A percentile compares a stretch with the other conserved stretches of the same genome.
Evolutionary conservation across 2,797 vertebrate species (phyloP).

Genomic region (Austrolebias charrua): DNA sequence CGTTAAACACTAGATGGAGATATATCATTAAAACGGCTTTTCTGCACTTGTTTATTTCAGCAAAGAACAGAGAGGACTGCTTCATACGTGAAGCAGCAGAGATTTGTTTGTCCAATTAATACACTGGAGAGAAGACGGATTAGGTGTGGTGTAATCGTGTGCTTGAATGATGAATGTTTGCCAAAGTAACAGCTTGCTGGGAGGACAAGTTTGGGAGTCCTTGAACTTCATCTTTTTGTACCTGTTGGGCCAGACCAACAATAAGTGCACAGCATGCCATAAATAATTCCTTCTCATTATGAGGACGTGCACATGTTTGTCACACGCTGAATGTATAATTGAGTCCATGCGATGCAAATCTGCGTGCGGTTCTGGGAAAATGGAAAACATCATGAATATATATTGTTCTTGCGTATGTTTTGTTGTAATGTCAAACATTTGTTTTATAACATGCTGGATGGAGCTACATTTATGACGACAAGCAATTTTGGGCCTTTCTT

Average conservation of each 20-base stretch:
- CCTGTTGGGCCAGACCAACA: slow-evolving; percentile 71
- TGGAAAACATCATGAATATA: slow-evolving; percentile 6
- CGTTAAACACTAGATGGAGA: slow-evolving; percentile 32
- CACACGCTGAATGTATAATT: slow-evolving; percentile 78
- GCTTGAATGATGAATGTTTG: slow-evolving; percentile 71
- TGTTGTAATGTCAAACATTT: neutral
- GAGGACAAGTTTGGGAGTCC: slow-evolving; percentile 70
- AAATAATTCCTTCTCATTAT: slow-evolving; percentile 81
- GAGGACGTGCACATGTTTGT: slow-evolving; percentile 74
- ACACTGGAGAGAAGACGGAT: slow-evolving; percentile 37
- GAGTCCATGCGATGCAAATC: slow-evolving; percentile 63
- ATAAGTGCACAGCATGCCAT: slow-evolving; percentile 76
- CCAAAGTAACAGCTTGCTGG: slow-evolving; percentile 71
- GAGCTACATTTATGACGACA: neutral
- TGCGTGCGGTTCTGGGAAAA: slow-evolving; percentile 33
- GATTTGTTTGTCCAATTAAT: slow-evolving; percentile 62
- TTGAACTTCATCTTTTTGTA: slow-evolving; percentile 74
- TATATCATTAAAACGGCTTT: slow-evolving; percentile 24
- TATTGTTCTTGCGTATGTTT: slow-evolving; percentile 4
- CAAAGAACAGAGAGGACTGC: slow-evolving; percentile 25
- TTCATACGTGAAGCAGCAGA: slow-evolving; percentile 23
- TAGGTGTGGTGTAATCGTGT: slow-evolving; percentile 44
- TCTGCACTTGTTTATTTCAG: slow-evolving; percentile 42
- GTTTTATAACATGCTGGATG: neutral
- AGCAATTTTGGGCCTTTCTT: neutral